Evolutionary conservation across 2,113 vertebrate genomes (phyloP).

Genomic region (Crotophaga sulcirostris): DNA sequence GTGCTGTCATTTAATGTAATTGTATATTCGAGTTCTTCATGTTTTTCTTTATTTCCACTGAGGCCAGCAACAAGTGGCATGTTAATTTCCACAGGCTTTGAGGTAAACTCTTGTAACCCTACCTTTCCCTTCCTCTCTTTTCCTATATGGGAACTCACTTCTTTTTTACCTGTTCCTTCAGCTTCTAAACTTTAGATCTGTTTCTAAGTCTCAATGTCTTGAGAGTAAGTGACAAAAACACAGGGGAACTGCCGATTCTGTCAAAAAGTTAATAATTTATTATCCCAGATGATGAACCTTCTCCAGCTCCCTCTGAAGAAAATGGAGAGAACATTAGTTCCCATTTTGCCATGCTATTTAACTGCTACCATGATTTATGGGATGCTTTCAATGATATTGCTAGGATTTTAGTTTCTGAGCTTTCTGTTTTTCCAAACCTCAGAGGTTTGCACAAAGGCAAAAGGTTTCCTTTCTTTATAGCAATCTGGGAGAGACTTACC

Average conservation of each 20-base stretch:
- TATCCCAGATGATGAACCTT: background rate
- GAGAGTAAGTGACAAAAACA: background rate
- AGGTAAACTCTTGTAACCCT: background rate
- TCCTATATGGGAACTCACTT: background rate
- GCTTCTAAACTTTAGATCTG: background rate
- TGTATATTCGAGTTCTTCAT: background rate
- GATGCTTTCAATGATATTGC: background rate
- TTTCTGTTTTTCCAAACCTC: background rate
- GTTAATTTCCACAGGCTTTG: background rate
- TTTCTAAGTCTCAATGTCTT: background rate
- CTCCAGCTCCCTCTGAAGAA: background rate
- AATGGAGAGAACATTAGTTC: background rate
- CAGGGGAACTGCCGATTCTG: background rate
- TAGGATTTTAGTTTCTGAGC: background rate
- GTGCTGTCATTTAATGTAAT: background rate
- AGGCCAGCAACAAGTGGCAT: background rate
- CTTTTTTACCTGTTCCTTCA: background rate
- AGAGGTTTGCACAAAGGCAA: background rate
- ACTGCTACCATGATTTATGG: background rate
- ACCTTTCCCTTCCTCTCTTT: background rate
- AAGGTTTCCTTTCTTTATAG: conserved; percentile 21
- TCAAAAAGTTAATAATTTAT: background rate
- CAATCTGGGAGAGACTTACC: background rate
- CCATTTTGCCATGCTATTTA: background rate
- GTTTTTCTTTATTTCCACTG: background rate